Conservation (phyloP, 2,797 vertebrate genomes). For the Lophius americanus region DNA sequence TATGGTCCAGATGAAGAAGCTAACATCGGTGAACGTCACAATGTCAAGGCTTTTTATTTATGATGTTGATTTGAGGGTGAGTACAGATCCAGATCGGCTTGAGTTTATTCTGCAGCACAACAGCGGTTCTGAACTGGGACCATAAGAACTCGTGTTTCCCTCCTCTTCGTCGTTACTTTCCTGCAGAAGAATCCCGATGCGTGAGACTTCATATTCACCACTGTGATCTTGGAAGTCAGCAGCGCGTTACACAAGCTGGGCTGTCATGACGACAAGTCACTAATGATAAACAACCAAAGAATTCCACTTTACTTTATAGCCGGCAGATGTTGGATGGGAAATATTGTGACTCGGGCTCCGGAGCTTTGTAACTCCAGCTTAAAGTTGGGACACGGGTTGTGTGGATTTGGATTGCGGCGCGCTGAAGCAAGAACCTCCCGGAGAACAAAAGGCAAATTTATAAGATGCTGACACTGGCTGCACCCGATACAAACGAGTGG, state of each 20-base stretch:
- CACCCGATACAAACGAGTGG: constrained; percentile 32
- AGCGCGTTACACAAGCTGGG: constrained; percentile 30
- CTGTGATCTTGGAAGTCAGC: constrained; percentile 25
- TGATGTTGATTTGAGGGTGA: too few species aligned
- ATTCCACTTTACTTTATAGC: constrained; percentile 23
- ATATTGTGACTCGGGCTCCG: neutral
- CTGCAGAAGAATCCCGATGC: constrained; percentile 13
- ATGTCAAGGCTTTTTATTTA: too few species aligned
- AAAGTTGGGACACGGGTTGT: neutral
- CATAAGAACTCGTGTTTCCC: constrained; percentile 9
- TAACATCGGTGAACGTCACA: too few species aligned
- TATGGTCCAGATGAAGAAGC: too few species aligned
- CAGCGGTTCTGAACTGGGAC: too few species aligned
- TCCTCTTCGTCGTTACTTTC: constrained; percentile 29
- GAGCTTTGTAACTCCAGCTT: constrained; percentile 10
- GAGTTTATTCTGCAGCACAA: too few species aligned
- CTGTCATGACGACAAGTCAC: constrained; percentile 10
- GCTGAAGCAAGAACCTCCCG: constrained; percentile 28
- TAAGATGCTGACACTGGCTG: constrained; percentile 25
- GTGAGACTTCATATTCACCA: constrained; percentile 40
- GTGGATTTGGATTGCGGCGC: constrained; percentile 21
- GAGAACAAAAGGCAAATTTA: constrained; percentile 19
- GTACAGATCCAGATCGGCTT: too few species aligned
- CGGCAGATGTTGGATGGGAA: constrained; percentile 38
- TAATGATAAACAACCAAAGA: constrained; percentile 26